Evolutionary conservation across 1,140 invertebrate genomes (phyloP).

Genomic region (Pachyrhynchus sulphureomaculatus): DNA sequence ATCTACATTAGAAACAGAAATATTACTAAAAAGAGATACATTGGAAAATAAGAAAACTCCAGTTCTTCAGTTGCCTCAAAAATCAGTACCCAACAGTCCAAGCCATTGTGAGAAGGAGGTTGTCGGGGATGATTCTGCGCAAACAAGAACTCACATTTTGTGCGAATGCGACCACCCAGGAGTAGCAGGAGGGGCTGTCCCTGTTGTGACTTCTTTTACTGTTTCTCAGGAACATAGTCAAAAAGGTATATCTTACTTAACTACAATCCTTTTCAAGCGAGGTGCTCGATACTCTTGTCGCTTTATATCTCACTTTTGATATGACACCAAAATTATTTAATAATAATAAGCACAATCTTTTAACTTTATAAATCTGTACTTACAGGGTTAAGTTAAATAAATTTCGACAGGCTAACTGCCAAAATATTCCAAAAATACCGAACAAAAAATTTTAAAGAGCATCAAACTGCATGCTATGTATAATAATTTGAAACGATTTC

Average conservation of each 20-base stretch:
- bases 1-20: slow-evolving; percentile 6
- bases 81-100: neutral
- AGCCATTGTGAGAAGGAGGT: slow-evolving; percentile 11
- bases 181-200: slow-evolving; percentile 30
- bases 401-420: no score
- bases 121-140: slow-evolving; percentile 24
- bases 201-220: slow-evolving; percentile 18
- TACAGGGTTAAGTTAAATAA: no score
- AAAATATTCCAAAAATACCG: no score
- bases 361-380: no score
- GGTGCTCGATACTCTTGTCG: no score
- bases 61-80: slow-evolving; percentile 11
- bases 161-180: slow-evolving; percentile 33
- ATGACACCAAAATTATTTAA: no score
- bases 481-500: no score
- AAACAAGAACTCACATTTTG: slow-evolving; percentile 16
- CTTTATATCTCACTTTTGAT: no score
- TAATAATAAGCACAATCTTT: no score
- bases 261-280: no score
- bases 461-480: no score
- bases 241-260: neutral
- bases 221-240: neutral
- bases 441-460: no score
- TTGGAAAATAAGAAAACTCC: neutral
- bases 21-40: neutral